Conservation (phyloP, 2,888 invertebrate species). For the Tridacna gigas region DNA sequence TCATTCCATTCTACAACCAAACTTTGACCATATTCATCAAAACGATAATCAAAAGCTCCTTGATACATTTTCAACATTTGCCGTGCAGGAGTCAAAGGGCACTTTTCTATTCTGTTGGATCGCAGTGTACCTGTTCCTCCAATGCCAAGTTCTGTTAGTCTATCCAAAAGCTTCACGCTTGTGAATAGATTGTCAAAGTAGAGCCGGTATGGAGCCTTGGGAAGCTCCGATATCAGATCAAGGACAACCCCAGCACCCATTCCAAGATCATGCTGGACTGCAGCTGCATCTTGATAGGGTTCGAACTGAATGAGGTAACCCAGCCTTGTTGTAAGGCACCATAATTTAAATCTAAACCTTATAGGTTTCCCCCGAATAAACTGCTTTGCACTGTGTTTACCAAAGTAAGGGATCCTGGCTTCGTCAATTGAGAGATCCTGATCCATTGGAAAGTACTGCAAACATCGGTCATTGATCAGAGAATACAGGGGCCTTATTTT, state of each 20-base stretch:
- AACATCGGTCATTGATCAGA: no score
- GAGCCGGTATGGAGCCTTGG: conserved; percentile 14
- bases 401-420: no score
- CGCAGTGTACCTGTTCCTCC: conserved; percentile 31
- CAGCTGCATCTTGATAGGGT: conserved; percentile 29
- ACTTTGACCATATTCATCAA: conserved; percentile 20
- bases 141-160: conserved; percentile 13
- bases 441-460: no score
- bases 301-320: no score
- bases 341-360: no score
- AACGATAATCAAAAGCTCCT: conserved; percentile 13
- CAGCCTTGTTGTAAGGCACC: no score
- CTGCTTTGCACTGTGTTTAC: no score
- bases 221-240: conserved; percentile 34
- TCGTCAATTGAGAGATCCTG: no score
- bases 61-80: conserved; percentile 13
- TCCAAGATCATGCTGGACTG: conserved; percentile 22
- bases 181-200: conserved; percentile 4
- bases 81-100: conserved; percentile 15
- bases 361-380: no score
- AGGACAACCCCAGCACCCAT: conserved; percentile 23
- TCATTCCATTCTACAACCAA: conserved; percentile 22
- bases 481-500: no score
- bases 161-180: neutral
- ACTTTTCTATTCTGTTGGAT: conserved; percentile 14